A percentile compares a stretch with the other conserved stretches of the same genome.
phyloP scores from a whole-genome alignment of 2,113 vertebrate genomes.

The Copsychus sechellarum region DNA sequence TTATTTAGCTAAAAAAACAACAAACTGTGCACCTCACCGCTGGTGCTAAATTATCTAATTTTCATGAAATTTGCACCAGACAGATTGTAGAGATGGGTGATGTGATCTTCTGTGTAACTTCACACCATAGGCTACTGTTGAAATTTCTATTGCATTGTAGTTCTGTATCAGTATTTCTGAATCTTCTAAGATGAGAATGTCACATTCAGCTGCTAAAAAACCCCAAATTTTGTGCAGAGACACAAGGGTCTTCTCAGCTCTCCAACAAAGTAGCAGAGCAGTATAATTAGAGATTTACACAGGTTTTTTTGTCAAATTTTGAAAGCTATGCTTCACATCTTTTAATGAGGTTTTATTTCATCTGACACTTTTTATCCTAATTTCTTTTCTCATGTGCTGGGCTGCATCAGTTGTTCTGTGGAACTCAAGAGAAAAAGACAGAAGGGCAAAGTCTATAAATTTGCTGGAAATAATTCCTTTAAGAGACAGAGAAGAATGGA shows the following conservation, averaged over 20 bases:
- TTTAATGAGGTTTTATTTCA: neutral
- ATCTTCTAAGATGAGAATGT: neutral
- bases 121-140: neutral
- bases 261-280: neutral
- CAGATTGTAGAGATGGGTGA: neutral
- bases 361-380: neutral
- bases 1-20: neutral
- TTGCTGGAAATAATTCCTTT: neutral
- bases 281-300: neutral
- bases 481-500: neutral
- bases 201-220: neutral
- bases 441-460: neutral
- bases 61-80: neutral
- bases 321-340: neutral
- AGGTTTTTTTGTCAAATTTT: neutral
- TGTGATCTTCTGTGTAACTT: neutral
- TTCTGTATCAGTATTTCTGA: neutral
- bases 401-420: neutral
- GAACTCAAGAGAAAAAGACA: neutral
- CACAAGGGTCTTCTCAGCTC: neutral
- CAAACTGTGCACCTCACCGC: fast-evolving
- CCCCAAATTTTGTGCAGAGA: neutral
- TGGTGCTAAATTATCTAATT: neutral
- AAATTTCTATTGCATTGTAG: neutral
- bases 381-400: neutral